Evolutionary conservation across 2,113 vertebrate genomes (phyloP), one percentile per base, ranked within the genome.

Genomic region (Antennarius striatus): DNA sequence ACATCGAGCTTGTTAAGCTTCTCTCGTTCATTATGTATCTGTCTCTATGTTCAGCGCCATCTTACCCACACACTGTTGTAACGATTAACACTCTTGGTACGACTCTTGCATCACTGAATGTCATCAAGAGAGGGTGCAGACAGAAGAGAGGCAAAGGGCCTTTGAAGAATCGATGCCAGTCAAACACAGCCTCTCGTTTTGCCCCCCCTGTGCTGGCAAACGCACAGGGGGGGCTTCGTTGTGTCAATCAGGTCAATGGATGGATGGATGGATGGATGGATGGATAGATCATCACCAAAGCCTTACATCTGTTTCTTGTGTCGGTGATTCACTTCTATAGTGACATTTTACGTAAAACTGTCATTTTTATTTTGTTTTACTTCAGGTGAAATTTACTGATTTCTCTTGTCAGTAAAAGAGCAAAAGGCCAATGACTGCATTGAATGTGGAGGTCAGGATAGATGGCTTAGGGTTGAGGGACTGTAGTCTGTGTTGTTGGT

Each of bases 31-130:
- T 43, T 45, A 49, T 29, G 10, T 4, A 0, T 61, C 61, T 47
- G 8, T 11, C 46, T 52, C 49, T 45, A n/a, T 40, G 36, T 32
- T 48, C 40, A 49, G 57, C 13, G 3, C 40, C 1, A 63, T 57
- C 54, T 78, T 65, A 50, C 36, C 46, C 2, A 9, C 74, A 28
- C 55, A 79, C 83, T 84, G 80, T 58, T 84, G 84, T 73, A 88
- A 86, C 73, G 75, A 80, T 86, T 85, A 85, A 81, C 86, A 80
- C 81, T 6, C 10, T 71, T 57, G 65, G 68, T 57, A 73, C 81
- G 75, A 73, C 73, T 60, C 49, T 90, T 90, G 88, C 88, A 84
- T 90, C 88, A 90, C 74, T 10, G 14, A 66, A 58, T 86, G 79
- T 80, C 66, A 85, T 83, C 80, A 67, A 61, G 56, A 60, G 50